Percentiles rank a stretch among this genome's conserved stretches.
Evolutionary conservation across 2,888 invertebrate genomes (phyloP).

Genomic region (Pristionchus fissidentatus): DNA sequence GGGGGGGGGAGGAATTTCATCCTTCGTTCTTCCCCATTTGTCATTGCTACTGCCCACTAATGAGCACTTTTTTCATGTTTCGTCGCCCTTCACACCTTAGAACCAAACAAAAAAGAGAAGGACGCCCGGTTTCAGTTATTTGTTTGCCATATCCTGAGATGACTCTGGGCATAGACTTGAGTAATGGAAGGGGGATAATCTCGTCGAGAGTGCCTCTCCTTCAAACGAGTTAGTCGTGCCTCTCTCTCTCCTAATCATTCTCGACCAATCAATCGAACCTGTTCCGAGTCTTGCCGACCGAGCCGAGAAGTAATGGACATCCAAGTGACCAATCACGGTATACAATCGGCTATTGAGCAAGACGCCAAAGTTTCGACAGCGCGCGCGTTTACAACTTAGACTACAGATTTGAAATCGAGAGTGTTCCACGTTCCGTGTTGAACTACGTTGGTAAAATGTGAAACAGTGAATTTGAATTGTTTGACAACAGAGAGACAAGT

Average conservation of each 20-base stretch:
- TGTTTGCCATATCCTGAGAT: too few relatives aligned
- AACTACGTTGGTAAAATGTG: too few relatives aligned
- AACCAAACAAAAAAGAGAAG: too few relatives aligned
- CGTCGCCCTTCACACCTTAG: constrained; percentile 22
- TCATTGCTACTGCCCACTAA: neutral
- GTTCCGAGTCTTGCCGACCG: constrained; percentile 22
- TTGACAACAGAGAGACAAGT: too few relatives aligned
- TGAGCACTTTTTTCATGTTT: neutral
- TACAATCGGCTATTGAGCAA: neutral
- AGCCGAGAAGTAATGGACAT: constrained; percentile 28
- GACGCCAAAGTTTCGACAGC: neutral
- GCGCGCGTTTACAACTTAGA: too few relatives aligned
- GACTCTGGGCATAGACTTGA: too few relatives aligned
- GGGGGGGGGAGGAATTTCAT: neutral
- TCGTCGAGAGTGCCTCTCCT: constrained; percentile 27
- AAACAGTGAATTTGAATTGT: too few relatives aligned
- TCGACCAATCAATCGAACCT: constrained; percentile 37
- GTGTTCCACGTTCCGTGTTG: too few relatives aligned
- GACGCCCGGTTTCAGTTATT: too few relatives aligned
- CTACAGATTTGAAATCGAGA: too few relatives aligned
- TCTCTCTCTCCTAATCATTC: constrained; percentile 20
- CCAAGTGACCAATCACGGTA: neutral
- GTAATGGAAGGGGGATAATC: constrained; percentile 31
- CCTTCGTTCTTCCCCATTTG: constrained; percentile 19
- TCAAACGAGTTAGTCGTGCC: constrained; percentile 27